A percentile compares a stretch with the other conserved stretches of the same genome.
These are phyloP conservation scores for Drosophila novamexicana DNA, from an alignment of 1,140 invertebrate genomes.

Conservation along the genomic window DNA sequence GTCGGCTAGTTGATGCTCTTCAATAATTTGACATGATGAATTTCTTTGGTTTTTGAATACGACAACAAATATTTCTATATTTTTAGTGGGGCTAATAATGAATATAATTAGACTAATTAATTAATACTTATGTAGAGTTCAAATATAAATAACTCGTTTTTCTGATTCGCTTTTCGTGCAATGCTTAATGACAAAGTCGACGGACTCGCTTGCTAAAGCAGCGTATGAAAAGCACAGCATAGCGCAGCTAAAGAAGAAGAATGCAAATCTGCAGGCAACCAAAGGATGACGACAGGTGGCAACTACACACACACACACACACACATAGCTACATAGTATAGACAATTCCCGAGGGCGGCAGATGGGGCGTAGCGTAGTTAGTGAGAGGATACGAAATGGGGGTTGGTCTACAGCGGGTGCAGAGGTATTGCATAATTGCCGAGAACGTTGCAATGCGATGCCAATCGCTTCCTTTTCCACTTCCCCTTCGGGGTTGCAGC, in stretches of 20 bases:
- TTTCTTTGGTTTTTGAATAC: too few relatives aligned
- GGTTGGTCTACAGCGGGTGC: background rate
- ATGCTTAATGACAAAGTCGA: background rate
- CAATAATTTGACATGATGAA: too few relatives aligned
- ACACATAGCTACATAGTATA: slow-evolving; percentile 1
- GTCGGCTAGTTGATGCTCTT: background rate
- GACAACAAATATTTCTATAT: too few relatives aligned
- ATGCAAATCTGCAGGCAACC: slow-evolving; percentile 32
- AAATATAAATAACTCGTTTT: too few relatives aligned
- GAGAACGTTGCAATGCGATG: slow-evolving; percentile 49
- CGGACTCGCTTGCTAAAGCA: slow-evolving; percentile 5
- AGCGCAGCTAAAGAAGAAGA: slow-evolving; percentile 3
- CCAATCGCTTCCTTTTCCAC: slow-evolving; percentile 42
- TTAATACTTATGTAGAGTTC: too few relatives aligned
- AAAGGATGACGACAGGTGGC: slow-evolving; percentile 27
- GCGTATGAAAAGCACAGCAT: background rate
- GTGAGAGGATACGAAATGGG: too few relatives aligned
- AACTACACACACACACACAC: background rate
- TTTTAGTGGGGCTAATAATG: too few relatives aligned
- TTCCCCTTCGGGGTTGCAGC: slow-evolving; percentile 14
- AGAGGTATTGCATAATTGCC: slow-evolving; percentile 41
- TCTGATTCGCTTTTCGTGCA: too few relatives aligned
- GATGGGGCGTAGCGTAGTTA: slow-evolving; percentile 13
- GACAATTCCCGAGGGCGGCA: slow-evolving; percentile 35
- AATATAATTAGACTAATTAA: too few relatives aligned